Base-by-base conservation (phyloP, 2,888 invertebrate species). In the Argyra leucocephala region DNA sequence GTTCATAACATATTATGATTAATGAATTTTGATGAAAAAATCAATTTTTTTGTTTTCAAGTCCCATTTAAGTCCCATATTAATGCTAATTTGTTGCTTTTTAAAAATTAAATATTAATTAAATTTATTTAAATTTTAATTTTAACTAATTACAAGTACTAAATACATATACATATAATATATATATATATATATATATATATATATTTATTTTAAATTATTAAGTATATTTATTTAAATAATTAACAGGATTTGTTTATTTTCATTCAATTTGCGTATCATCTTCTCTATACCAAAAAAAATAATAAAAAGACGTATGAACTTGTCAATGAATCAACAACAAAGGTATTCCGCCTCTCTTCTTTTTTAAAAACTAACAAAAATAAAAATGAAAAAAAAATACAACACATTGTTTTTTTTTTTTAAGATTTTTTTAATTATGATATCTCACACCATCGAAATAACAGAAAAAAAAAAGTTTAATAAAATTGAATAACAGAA, bases 81-180 rank as follows among this genome's bases (percentile, higher is more conserved):
- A n/a, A n/a, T n/a, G n/a, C n/a, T n/a, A n/a, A n/a, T n/a, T n/a
- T n/a, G n/a, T n/a, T n/a, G n/a, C n/a, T n/a, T n/a, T n/a, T n/a
- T n/a, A n/a, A n/a, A n/a, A n/a, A n/a, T 31, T 31, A 31, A 31
- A 31, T 12, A 3, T 48, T 48, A 37, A 48, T n/a, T 3, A 48
- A 48, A 48, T n/a, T n/a, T n/a, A n/a, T n/a, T n/a, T n/a, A n/a
- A n/a, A n/a, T n/a, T n/a, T n/a, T n/a, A n/a, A n/a, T 18, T 18
- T 18, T 48, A 48, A 48, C 48, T 48, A 48, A 48, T 48, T 48
- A 48, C 18, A 48, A 48, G 48, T 48, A 48, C n/a, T 48, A 48
- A 48, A 15, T 48, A 31, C 10, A 31, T 31, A 10, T 31, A 31
- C 5, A 31, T 10, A 31, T n/a, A n/a, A n/a, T n/a, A n/a, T n/a